Evolutionary conservation across 2,113 vertebrate species (phyloP), one percentile per base, ranked within the genome.

Genomic region (Pseudopodoces humilis): DNA sequence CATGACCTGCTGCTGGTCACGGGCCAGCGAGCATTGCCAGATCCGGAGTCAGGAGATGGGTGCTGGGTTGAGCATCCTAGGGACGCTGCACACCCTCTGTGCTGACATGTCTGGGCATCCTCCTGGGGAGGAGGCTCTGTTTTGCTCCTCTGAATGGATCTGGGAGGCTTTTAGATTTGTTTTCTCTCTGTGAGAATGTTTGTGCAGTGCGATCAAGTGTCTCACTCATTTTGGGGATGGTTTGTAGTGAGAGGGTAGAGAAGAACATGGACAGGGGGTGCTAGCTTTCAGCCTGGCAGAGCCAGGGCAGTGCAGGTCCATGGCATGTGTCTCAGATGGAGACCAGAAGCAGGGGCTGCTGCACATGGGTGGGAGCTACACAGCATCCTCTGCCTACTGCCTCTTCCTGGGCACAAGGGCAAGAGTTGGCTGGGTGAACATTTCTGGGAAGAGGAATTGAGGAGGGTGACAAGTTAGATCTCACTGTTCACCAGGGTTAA

Each of bases 361-460:
- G 35, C 12, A 7, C 12, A 18, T 0, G 2, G 28, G 5, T 56
- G 30, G 22, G n/a, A 47, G 55, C 17, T 44, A 43, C 37, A 33
- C 11, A 56, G 44, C 10, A 10, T n/a, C 13, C 7, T 1, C 63
- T 52, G 56, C 39, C 35, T 75, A 16, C n/a, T 88, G 53, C 13
- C 37, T 77, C 31, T 65, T 22, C 18, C 20, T 1, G 0, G 17
- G 21, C 24, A 62, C 3, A 1, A 46, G 16, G 17, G 6, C 41
- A 84, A 55, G 37, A 25, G 5, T 9, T 76, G 58, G 33, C 28
- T 80, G 77, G n/a, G 28, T 67, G 46, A 86, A 11, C 30, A 44
- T 31, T 59, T 77, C 58, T 63, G 71, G 11, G 10, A 44, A 30
- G 22, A 74, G 44, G n/a, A 65, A 65, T 39, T 62, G 47, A 59